Evolutionary conservation across 1,140 invertebrate species (phyloP), one percentile per base, ranked within the genome.

Genomic region (Zaprionus capensis): DNA sequence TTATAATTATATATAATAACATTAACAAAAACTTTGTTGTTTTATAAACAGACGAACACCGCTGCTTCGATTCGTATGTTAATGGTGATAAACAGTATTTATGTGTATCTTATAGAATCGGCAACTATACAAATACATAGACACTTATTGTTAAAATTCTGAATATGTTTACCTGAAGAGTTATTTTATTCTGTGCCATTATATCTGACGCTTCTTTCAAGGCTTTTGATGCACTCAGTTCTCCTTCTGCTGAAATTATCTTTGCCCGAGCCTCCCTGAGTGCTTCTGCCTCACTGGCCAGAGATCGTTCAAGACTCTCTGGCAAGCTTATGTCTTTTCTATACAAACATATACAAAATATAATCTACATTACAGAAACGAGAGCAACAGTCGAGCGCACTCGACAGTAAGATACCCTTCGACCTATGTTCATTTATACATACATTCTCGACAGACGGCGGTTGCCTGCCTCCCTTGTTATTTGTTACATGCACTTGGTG

Each of bases 191-290:
- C 74, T 97, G 95, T 1, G 97, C 95, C 93, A 99, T 98, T 7
- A 99, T 96, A 91, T 99, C 97, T 6, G 98, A 98, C 0, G 98
- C 98, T 92, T 99, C 97, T 91, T 96, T 97, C 11, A 99, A 93
- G 4, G 98, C 97, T 70, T 95, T 94, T 0, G 97, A 98, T 1
- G 98, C 98, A 83, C 96, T 97, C 63, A 97, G 96, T 93, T 98
- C 97, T 67, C 97, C 96, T 85, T 97, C 96, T 6, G 96, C 96
- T 0, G 96, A 96, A 36, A 97, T 97, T 4, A 97, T 96, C 94
- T 98, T 97, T 11, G 95, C 95, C 7, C 94, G 91, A 9, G 95
- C 94, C 73, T 95, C 94, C 55, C 96, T 87, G 0, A 96, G 94
- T 0, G 97, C 97, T 82, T 98, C 97, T 0, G 97, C 97, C 93